These are phyloP conservation scores for Chondrosia reniformis DNA, from an alignment of 37 sponge, comb jelly and placozoan species.

Conservation along the genomic window DNA sequence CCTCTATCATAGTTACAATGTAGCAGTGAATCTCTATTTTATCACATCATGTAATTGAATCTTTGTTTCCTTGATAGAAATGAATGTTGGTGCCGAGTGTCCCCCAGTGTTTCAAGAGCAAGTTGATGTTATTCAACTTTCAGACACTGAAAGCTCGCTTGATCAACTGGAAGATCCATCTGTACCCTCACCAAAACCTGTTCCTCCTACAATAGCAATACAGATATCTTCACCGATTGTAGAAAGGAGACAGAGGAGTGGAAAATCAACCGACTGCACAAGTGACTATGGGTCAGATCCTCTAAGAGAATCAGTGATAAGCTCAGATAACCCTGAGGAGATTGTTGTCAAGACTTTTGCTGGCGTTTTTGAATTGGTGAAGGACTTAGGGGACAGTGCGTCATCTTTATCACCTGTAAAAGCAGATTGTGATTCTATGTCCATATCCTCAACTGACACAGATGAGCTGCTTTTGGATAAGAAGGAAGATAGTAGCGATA, in stretches of 20 bases:
- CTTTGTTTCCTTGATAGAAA: background rate
- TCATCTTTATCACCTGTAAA: background rate
- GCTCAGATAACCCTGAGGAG: conserved; percentile 18
- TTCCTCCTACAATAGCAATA: background rate
- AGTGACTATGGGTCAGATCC: conserved; percentile 14
- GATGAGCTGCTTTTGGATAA: background rate
- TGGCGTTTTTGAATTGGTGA: background rate
- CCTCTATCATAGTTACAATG: too few relatives aligned
- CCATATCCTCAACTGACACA: background rate
- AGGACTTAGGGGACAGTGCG: background rate
- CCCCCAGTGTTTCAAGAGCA: background rate
- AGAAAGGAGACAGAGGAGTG: background rate
- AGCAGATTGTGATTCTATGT: background rate
- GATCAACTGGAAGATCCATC: too few relatives aligned
- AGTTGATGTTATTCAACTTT: background rate
- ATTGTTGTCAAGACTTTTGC: background rate
- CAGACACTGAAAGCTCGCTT: background rate
- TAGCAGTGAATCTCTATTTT: too few relatives aligned
- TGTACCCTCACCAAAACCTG: too few relatives aligned
- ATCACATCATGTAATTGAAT: too few relatives aligned
- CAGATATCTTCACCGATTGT: background rate
- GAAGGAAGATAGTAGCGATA: background rate
- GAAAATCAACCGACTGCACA: background rate
- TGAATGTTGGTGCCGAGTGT: background rate
- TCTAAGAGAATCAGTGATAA: background rate